These are phyloP conservation scores for Channa striata DNA, from an alignment of 2,797 vertebrate species.

Conservation along the genomic window DNA sequence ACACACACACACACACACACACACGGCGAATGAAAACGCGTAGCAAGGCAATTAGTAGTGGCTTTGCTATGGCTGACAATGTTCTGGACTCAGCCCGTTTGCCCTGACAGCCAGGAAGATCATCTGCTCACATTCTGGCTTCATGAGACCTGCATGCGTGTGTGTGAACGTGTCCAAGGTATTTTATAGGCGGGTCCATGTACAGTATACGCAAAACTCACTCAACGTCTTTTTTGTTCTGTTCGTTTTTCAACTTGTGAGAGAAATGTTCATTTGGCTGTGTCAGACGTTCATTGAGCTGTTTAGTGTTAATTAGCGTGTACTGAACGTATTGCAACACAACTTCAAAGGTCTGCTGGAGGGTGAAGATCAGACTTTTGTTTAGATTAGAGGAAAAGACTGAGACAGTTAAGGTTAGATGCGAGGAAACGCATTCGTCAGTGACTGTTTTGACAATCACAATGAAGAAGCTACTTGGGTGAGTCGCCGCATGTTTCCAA, in stretches of 20 bases:
- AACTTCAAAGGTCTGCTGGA: too few species aligned
- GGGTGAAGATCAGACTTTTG: too few species aligned
- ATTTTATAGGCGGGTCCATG: not conserved
- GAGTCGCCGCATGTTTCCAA: too few species aligned
- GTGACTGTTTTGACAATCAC: too few species aligned
- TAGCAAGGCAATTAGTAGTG: slow-evolving; percentile 71
- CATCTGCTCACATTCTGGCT: slow-evolving; percentile 67
- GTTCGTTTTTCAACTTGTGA: not conserved
- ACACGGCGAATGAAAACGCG: slow-evolving; percentile 31
- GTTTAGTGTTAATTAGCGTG: slow-evolving; percentile 1
- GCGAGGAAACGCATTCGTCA: too few species aligned
- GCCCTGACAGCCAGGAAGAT: slow-evolving; percentile 64
- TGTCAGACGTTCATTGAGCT: slow-evolving; percentile 22
- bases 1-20: slow-evolving; percentile 14
- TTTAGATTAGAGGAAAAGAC: too few species aligned
- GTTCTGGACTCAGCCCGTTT: slow-evolving; percentile 65
- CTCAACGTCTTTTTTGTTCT: slow-evolving; percentile 1
- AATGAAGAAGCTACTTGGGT: too few species aligned
- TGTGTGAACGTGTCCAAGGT: not conserved
- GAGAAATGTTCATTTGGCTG: slow-evolving; percentile 23
- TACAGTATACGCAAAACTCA: not conserved
- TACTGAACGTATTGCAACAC: not conserved
- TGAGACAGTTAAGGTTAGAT: too few species aligned
- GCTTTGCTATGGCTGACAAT: slow-evolving; percentile 62
- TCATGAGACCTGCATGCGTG: slow-evolving; percentile 34